Evolutionary conservation across 2,888 invertebrate species (phyloP), one percentile per base, ranked within the genome.

Genomic region (Thereva nobilitata): DNA sequence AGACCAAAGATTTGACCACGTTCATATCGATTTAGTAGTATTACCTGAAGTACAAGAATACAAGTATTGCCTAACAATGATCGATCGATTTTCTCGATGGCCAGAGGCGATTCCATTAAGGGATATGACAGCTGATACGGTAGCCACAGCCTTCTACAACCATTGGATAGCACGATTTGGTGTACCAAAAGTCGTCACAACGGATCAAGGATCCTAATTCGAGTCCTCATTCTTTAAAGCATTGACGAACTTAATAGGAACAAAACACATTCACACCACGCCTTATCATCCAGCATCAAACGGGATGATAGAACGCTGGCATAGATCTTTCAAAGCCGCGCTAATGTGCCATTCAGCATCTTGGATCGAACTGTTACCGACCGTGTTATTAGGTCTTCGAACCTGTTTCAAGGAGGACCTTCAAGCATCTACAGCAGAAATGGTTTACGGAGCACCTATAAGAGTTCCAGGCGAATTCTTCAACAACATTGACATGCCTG

Each of bases 241-340:
- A 23, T 2, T 23, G 23, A 2, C 23, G 23, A 23, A 23, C 23
- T 23, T 23, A 23, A 23, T 23, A 23, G 23, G 23, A 23, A 23
- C 23, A 23, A 23, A 23, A 23, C 23, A 23, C 23, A 23, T 23
- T 23, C 23, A 23, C 23, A 23, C 23, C 23, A 23, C 23, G 23
- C 1, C 2, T 23, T 23, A 1, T 23, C 23, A 23, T 23, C 40
- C 23, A 23, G 23, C 23, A 23, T 2, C 23, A 23, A 23, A 23
- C 23, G 23, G 23, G 23, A 23, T 23, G 23, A 23, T 23, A 23
- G n/a, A 81, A 68, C 68, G 79, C 6, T 74, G 76, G 64, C 80
- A 82, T 67, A 70, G 81, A 3, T 72, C 74, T 6, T 68, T 81
- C 59, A 81, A 79, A 72, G 73, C 78, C 0, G 76, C 81, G 0